Percentiles rank a stretch among this genome's conserved stretches.
Evolutionary conservation across 2,888 invertebrate species (phyloP).

Genomic region (Torymus auratus): DNA sequence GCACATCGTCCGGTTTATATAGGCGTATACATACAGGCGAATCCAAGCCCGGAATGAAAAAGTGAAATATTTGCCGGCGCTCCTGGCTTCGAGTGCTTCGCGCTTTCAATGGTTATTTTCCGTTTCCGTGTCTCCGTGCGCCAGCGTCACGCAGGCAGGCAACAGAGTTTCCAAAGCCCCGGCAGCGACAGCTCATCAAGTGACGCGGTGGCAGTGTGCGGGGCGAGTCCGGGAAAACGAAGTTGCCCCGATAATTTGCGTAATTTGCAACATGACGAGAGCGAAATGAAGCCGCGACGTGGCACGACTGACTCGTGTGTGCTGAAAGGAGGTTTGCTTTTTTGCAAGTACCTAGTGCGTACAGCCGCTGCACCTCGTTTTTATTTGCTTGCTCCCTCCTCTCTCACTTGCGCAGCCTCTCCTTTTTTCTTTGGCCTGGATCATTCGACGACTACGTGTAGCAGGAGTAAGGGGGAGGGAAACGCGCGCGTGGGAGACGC

Average conservation of each 20-base stretch:
- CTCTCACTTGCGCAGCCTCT: not conserved
- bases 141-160: not conserved
- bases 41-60: slow-evolving; percentile 34
- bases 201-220: not conserved
- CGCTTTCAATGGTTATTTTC: slow-evolving; percentile 45
- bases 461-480: not conserved
- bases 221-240: slow-evolving; percentile 43
- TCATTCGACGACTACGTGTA: not conserved
- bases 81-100: slow-evolving; percentile 25
- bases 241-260: slow-evolving; percentile 62
- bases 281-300: slow-evolving; percentile 1
- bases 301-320: too few species aligned
- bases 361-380: too few species aligned
- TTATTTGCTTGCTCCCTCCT: not conserved
- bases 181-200: slow-evolving; percentile 5
- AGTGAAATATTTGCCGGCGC: slow-evolving; percentile 41
- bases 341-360: not conserved
- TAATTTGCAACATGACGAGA: slow-evolving; percentile 59
- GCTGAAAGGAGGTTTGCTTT: slow-evolving; percentile 22
- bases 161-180: not conserved
- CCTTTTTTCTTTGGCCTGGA: slow-evolving; percentile 17
- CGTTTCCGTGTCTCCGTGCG: slow-evolving; percentile 15
- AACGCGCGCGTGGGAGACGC: not conserved
- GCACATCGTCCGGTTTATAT: not conserved
- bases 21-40: not conserved